Evolutionary conservation across 1,140 invertebrate genomes (phyloP), one percentile per base, ranked within the genome.

Genomic region (Zophobas morio): DNA sequence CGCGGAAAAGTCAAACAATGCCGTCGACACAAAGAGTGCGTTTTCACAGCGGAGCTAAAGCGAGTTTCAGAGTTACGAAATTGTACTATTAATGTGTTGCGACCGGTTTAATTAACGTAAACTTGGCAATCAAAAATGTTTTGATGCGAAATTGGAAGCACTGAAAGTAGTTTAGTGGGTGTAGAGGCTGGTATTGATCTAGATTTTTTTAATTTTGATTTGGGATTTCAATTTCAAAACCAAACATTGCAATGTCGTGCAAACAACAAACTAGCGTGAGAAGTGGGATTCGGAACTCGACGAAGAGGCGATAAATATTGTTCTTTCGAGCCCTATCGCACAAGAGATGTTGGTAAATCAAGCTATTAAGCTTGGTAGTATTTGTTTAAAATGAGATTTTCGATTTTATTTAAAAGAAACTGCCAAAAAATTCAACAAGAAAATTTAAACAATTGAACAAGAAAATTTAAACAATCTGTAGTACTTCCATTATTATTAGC

Each of bases 101-200:
- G 35, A 57, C 54, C 54, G 35, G 57, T 63, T 63, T 20, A 63
- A 63, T 63, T 63, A 63, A 32, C 57, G 57, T 63, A 63, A 63
- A 63, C 57, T 63, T 63, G 57, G 57, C 57, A 63, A 63, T 63
- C 57, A 63, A 63, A 40, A 40, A 42, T 36, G 54, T 57, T 57
- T 57, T 57, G 4, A 32, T 2, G 20, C 20, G 49, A 53, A 53
- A 8, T 20, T 20, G 49, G 20, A 20, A 20, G 20, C 20, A 8
- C 20, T 4, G 49, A 53, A 53, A 53, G 49, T 53, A 8, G 20
- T 53, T 53, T 20, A 20, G 20, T 20, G 20, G 20, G 20, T 20
- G 20, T 20, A 20, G 20, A 20, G 20, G 20, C 20, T 20, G 20
- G 20, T 20, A 20, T 20, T 20, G 20, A 46, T 46, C 42, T 46